Conservation (phyloP, 2,888 invertebrate species). For the Drosophila eohydei region DNA sequence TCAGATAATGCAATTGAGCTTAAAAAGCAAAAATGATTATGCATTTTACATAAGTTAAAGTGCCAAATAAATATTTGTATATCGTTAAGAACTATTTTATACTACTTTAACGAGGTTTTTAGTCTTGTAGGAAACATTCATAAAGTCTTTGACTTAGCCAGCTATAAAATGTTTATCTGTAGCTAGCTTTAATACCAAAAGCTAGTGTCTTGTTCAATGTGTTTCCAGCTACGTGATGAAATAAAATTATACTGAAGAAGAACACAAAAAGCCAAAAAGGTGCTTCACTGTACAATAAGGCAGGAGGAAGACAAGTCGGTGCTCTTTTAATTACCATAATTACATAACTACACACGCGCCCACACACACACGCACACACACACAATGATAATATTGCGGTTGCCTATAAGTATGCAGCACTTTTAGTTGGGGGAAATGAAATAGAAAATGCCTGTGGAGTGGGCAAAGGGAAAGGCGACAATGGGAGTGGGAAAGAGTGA, state of each 20-base stretch:
- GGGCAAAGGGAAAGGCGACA: not conserved
- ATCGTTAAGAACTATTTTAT: too few relatives aligned
- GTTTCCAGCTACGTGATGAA: constrained; percentile 4
- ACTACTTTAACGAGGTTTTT: not conserved
- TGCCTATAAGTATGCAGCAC: constrained; percentile 75
- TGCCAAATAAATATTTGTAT: too few relatives aligned
- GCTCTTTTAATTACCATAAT: constrained; percentile 79
- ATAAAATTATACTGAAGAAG: constrained; percentile 20
- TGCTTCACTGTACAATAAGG: constrained; percentile 52
- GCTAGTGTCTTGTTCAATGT: constrained; percentile 1
- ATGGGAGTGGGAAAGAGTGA: not conserved
- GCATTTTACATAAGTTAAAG: too few relatives aligned
- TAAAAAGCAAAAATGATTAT: too few relatives aligned
- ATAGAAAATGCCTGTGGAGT: constrained; percentile 3
- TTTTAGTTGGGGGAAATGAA: constrained; percentile 24
- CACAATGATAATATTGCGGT: constrained; percentile 52
- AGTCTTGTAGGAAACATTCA: too few relatives aligned
- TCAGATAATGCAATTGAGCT: too few relatives aligned
- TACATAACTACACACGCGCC: constrained; percentile 68
- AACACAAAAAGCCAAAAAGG: constrained; percentile 44
- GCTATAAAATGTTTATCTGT: constrained; percentile 3
- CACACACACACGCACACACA: constrained; percentile 3
- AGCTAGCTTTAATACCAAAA: not conserved
- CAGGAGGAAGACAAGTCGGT: constrained; percentile 48
- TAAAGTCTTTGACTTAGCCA: not conserved